Conservation (phyloP, 2,888 invertebrate species). For the Drosophila picticornis region DNA sequence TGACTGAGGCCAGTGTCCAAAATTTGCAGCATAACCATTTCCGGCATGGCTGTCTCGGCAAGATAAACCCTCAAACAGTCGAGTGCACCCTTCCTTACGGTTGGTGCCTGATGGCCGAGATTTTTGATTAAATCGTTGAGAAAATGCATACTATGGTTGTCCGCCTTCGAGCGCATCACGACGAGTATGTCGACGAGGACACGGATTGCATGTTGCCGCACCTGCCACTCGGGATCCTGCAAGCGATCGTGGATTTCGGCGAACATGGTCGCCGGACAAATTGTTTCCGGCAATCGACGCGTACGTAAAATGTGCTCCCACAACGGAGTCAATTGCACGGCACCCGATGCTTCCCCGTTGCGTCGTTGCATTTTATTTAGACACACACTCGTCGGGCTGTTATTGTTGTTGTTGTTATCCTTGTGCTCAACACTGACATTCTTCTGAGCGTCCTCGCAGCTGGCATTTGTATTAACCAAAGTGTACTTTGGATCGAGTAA, state of each 20-base stretch:
- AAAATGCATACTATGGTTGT: constrained; percentile 86
- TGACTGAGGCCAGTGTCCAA: constrained; percentile 88
- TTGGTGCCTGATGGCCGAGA: constrained; percentile 92
- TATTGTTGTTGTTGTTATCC: constrained; percentile 53
- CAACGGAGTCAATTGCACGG: constrained; percentile 89
- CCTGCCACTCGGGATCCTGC: constrained; percentile 93
- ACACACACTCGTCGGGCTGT: constrained; percentile 34
- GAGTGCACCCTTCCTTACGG: constrained; percentile 92
- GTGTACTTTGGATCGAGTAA: constrained; percentile 81
- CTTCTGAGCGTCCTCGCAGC: constrained; percentile 33
- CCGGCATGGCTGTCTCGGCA: constrained; percentile 88
- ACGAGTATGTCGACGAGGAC: constrained; percentile 93
- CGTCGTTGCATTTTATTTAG: constrained; percentile 66
- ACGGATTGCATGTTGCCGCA: constrained; percentile 92
- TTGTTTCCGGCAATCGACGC: constrained; percentile 89
- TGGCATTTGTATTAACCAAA: constrained; percentile 27
- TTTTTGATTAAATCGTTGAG: constrained; percentile 87
- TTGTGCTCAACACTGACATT: constrained; percentile 45
- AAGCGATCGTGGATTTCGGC: constrained; percentile 90
- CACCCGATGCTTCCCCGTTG: constrained; percentile 42
- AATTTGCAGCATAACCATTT: constrained; percentile 89
- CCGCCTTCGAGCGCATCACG: constrained; percentile 89
- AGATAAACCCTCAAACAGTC: constrained; percentile 92
- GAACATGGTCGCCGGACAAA: constrained; percentile 89
- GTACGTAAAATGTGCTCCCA: constrained; percentile 93